Conservation (phyloP, 2,797 vertebrate species). For the Podarcis lilfordi region DNA sequence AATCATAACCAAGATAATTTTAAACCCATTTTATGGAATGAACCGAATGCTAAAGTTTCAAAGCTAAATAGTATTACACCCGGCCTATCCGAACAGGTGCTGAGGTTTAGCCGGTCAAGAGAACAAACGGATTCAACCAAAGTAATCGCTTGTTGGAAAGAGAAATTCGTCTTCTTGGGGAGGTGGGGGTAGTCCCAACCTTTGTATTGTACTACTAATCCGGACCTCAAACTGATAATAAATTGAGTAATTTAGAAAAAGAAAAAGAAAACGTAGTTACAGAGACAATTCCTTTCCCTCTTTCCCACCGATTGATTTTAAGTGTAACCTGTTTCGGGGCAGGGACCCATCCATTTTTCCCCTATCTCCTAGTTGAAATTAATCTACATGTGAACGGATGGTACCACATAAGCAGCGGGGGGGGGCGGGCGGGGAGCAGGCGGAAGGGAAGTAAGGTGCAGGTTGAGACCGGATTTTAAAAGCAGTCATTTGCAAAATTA, state of each 20-base stretch:
- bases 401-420: background rate
- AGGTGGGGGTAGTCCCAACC: too few relatives aligned
- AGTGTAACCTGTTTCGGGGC: background rate
- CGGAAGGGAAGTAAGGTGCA: background rate
- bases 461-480: background rate
- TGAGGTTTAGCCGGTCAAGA: too few relatives aligned
- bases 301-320: background rate
- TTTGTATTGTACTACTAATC: too few relatives aligned
- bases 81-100: too few relatives aligned
- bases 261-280: background rate
- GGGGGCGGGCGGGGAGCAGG: background rate
- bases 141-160: too few relatives aligned
- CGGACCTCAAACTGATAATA: too few relatives aligned
- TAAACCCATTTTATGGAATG: too few relatives aligned
- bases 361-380: background rate
- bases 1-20: too few relatives aligned
- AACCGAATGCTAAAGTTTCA: too few relatives aligned
- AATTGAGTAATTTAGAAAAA: background rate
- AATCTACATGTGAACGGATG: background rate
- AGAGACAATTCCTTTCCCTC: background rate
- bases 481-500: background rate
- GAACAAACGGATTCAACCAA: too few relatives aligned
- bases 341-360: background rate
- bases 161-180: too few relatives aligned
- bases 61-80: too few relatives aligned